Conservation (phyloP, 2,797 vertebrate species). For the Scolopax bukidnonensis region DNA sequence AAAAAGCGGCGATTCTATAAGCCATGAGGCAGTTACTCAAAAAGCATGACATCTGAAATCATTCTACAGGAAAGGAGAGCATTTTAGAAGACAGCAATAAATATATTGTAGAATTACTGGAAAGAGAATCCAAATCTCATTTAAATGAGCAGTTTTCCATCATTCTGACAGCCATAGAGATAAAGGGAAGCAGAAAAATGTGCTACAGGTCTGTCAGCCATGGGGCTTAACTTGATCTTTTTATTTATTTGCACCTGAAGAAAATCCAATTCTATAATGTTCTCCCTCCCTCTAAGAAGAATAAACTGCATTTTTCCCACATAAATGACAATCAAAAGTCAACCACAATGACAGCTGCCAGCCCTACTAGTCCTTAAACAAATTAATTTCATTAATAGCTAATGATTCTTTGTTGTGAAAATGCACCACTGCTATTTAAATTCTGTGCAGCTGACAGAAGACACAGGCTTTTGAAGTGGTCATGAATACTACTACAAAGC, state of each 20-base stretch:
- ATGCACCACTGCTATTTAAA: not conserved
- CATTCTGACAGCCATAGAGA: not conserved
- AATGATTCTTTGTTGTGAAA: not conserved
- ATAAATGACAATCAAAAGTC: not conserved
- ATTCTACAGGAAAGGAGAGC: not conserved
- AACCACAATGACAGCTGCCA: not conserved
- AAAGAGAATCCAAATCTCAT: not conserved
- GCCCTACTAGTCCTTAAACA: not conserved
- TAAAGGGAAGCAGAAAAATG: not conserved
- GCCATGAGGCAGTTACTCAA: not conserved
- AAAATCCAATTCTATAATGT: conserved; percentile 16
- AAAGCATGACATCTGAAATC: not conserved
- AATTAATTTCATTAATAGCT: not conserved
- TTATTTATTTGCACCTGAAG: conserved; percentile 38
- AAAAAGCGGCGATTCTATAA: not conserved
- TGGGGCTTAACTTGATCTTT: not conserved
- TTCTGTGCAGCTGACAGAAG: not conserved
- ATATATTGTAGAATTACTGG: not conserved
- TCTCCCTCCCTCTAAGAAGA: not conserved
- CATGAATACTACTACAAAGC: not conserved
- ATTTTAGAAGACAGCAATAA: not conserved
- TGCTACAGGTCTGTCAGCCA: not conserved
- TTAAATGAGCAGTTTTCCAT: not conserved
- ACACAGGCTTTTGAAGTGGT: not conserved
- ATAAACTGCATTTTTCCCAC: not conserved